Conservation (phyloP, 23 tunicate species). For the Trididemnum nubilum region DNA sequence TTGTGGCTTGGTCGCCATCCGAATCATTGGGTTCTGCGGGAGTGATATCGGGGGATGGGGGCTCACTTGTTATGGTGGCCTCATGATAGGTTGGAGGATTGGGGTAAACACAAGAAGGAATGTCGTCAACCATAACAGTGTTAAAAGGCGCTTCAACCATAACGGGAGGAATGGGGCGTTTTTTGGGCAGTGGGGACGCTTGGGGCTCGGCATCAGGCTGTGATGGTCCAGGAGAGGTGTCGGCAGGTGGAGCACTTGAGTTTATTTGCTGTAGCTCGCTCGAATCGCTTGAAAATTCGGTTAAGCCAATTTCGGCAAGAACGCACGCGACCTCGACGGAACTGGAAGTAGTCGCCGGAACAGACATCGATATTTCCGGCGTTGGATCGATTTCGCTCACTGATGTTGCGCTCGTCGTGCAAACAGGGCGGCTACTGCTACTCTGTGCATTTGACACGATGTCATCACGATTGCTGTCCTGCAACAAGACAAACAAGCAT, state of each 20-base stretch:
- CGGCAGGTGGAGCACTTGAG: neutral
- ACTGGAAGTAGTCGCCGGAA: neutral
- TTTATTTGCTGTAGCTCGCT: neutral
- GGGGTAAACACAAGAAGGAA: conserved; percentile 72
- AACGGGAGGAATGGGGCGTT: conserved; percentile 60
- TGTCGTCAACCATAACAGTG: conserved; percentile 61
- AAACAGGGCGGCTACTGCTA: neutral
- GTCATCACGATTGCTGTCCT: conserved; percentile 20
- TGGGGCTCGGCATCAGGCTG: conserved; percentile 17
- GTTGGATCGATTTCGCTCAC: neutral
- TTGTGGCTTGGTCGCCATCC: neutral
- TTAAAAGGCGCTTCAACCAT: conserved; percentile 77
- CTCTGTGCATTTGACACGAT: neutral
- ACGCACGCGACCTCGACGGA: conserved; percentile 1
- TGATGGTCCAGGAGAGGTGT: neutral
- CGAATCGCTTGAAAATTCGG: conserved; percentile 2
- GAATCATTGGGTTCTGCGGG: neutral
- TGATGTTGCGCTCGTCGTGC: neutral
- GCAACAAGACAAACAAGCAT: neutral
- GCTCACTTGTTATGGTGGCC: neutral
- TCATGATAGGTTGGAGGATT: conserved; percentile 76
- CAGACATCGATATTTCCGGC: neutral
- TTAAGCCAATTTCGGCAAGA: conserved; percentile 31
- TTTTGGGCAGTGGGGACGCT: conserved; percentile 80
- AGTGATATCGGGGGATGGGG: neutral